These are phyloP conservation scores for Helicoverpa zea DNA, from an alignment of 1,140 invertebrate genomes.

Conservation along the genomic window DNA sequence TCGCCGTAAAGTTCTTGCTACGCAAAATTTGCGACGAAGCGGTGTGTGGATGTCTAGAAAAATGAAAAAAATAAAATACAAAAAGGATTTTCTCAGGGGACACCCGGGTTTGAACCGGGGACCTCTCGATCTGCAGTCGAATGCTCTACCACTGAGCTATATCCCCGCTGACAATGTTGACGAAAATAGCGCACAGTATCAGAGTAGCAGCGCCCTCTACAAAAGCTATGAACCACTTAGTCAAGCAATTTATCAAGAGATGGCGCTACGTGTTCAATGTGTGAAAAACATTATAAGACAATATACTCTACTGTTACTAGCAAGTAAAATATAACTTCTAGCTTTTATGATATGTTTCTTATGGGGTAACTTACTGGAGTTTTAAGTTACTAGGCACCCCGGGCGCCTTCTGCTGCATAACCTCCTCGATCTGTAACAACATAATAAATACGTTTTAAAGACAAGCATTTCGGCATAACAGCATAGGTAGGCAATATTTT, in stretches of 20 bases:
- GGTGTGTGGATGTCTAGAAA: constrained; percentile 68
- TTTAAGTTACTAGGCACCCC: constrained; percentile 77
- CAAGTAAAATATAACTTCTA: not conserved
- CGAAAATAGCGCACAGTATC: constrained; percentile 57
- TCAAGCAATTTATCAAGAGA: constrained; percentile 57
- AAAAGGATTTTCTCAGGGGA: constrained; percentile 88
- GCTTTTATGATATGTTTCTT: not conserved
- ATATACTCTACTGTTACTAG: not conserved
- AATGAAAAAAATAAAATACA: constrained; percentile 55
- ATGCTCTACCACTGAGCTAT: constrained; percentile 87
- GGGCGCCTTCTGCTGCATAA: constrained; percentile 84
- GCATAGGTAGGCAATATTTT: too few species aligned
- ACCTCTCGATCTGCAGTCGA: constrained; percentile 93
- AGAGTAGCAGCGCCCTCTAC: constrained; percentile 51
- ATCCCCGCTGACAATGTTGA: constrained; percentile 75
- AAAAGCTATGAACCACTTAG: constrained; percentile 14
- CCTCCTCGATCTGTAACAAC: constrained; percentile 81
- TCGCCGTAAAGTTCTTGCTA: constrained; percentile 70
- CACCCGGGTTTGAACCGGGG: constrained; percentile 97
- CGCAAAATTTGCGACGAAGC: constrained; percentile 53
- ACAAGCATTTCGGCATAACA: too few species aligned
- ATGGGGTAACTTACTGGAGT: constrained; percentile 70
- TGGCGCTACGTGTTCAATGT: constrained; percentile 63
- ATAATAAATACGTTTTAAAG: not conserved
- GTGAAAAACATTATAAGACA: not conserved